phyloP scores from a whole-genome alignment of 2,113 vertebrate genomes.

The Corythoichthys haematopterus region DNA sequence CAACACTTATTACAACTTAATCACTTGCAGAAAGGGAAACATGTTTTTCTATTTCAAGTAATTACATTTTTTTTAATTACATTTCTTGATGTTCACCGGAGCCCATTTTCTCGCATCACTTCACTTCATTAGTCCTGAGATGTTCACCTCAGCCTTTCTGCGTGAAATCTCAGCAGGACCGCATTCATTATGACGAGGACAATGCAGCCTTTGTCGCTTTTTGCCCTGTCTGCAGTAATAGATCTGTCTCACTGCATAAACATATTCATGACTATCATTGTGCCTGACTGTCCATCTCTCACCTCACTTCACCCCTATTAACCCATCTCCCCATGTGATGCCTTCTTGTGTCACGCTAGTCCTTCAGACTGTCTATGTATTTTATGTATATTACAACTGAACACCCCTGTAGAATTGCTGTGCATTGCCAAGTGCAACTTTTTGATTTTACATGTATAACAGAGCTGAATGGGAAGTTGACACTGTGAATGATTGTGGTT shows the following conservation, averaged over 20 bases:
- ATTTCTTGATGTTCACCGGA: slow-evolving; percentile 4
- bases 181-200: slow-evolving; percentile 21
- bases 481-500: background rate
- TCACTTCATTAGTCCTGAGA: background rate
- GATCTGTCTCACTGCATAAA: slow-evolving; percentile 63
- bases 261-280: slow-evolving; percentile 63
- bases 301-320: slow-evolving; percentile 20
- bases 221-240: slow-evolving; percentile 52
- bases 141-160: background rate
- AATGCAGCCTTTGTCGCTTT: slow-evolving; percentile 29
- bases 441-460: background rate
- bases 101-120: slow-evolving; percentile 4
- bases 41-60: background rate
- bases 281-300: slow-evolving; percentile 16
- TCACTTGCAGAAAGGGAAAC: background rate
- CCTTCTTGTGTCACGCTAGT: slow-evolving; percentile 7
- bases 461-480: background rate
- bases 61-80: background rate
- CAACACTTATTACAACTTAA: background rate
- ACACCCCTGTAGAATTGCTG: background rate
- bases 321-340: background rate
- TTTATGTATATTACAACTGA: background rate
- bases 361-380: background rate
- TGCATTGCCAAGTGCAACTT: background rate
- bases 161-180: background rate